Evolutionary conservation across 2,888 invertebrate species (phyloP), one percentile per base, ranked within the genome.

Genomic region (Mellilla xanthometata): DNA sequence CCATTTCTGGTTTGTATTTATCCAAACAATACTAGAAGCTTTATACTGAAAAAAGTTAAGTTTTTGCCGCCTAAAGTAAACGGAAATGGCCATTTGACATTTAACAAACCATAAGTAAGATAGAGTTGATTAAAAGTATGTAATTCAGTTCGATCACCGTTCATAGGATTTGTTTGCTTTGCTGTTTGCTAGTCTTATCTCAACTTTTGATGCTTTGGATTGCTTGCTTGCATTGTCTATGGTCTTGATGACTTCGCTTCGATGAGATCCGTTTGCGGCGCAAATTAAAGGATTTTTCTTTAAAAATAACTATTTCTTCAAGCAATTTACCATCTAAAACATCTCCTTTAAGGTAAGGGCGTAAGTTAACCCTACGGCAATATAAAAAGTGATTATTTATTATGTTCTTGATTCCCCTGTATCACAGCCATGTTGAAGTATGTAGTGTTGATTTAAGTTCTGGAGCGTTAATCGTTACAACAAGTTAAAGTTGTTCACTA

Each of bases 351-450:
- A 89, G 89, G 89, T 89, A 89, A 89, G 89, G 88, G 85, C 78
- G 84, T 87, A 89, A 86, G 84, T 81, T 88, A 81, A 82, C 82
- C 81, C 81, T 76, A 76, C 80, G 79, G 77, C 81, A 79, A 73
- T 85, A 82, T 74, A 76, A 78, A 71, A 85, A 89, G 88, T 89
- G 88, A 86, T 84, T 87, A 86, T 83, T 81, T 88, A 85, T 83
- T 87, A 86, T 87, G 82, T 85, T 82, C 80, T 77, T 85, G 79
- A 84, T 86, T 87, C 82, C 84, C 79, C 85, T 79, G 76, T 81
- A 87, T 83, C 83, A 88, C 89, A 89, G 88, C 88, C 88, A 89
- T 89, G 88, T 89, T 87, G 81, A 84, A 87, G 86, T 55, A 58
- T 48, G 58, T 89, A 89, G 88, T 89, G 89, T 87, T 87, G 81